phyloP scores from a whole-genome alignment of 1,140 invertebrate species.

The Pemphigus obesinymphae region DNA sequence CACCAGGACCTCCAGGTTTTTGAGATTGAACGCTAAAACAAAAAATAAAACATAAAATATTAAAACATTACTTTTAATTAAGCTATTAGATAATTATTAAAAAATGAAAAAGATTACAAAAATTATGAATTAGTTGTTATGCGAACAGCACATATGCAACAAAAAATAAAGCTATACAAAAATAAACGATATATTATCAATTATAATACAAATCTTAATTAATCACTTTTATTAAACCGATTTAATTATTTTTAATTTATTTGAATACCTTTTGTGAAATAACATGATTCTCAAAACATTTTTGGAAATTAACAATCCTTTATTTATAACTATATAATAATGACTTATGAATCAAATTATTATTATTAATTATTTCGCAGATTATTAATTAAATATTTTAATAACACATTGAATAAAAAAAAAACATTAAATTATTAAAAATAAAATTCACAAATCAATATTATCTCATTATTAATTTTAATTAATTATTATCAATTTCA shows the following conservation, averaged over 20 bases:
- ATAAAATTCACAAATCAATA: background rate
- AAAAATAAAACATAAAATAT: background rate
- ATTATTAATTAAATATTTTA: no score
- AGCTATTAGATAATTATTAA: background rate
- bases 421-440: background rate
- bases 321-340: no score
- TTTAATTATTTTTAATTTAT: no score
- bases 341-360: no score
- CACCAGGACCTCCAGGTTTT: constrained; percentile 34
- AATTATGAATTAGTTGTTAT: background rate
- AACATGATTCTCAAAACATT: no score
- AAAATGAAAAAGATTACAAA: background rate
- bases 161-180: background rate
- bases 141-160: background rate
- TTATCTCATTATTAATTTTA: no score
- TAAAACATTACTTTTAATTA: background rate
- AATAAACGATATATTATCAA: background rate
- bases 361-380: no score
- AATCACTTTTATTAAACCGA: no score
- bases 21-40: constrained; percentile 35
- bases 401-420: background rate
- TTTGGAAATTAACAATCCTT: no score
- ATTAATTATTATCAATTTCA: no score
- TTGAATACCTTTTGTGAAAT: no score
- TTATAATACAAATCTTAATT: background rate